phyloP scores from a whole-genome alignment of 1,140 invertebrate genomes.

The Arion vulgaris region DNA sequence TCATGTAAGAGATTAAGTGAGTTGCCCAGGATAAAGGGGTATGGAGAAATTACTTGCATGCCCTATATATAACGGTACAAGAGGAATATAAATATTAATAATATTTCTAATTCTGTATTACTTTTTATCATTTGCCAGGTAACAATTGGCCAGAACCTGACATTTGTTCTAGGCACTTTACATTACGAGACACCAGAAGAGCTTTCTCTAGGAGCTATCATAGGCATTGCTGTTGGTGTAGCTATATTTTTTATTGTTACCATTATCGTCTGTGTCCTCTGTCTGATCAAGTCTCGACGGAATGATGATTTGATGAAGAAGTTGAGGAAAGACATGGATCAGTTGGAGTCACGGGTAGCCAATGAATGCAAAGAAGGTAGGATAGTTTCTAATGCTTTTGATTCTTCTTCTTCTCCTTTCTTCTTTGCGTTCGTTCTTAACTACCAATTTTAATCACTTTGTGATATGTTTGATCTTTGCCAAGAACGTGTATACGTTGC shows the following conservation, averaged over 20 bases:
- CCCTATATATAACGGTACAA: too few species aligned
- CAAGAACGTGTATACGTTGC: too few species aligned
- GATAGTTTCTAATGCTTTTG: conserved; percentile 5
- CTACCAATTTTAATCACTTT: too few species aligned
- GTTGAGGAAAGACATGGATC: conserved; percentile 99
- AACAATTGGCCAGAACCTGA: conserved; percentile 75
- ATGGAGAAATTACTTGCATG: too few species aligned
- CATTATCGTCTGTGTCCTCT: conserved; percentile 90
- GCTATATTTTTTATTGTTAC: conserved; percentile 79
- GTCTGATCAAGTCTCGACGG: conserved; percentile 95
- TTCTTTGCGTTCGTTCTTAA: too few species aligned
- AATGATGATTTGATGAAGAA: conserved; percentile 96
- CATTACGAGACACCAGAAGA: conserved; percentile 87
- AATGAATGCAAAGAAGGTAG: conserved; percentile 96
- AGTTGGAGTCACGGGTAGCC: conserved; percentile 95
- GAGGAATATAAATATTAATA: too few species aligned
- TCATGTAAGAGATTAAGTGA: too few species aligned
- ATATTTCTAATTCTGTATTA: too few species aligned
- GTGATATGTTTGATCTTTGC: too few species aligned
- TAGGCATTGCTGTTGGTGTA: conserved; percentile 81
- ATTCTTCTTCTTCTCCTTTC: too few species aligned
- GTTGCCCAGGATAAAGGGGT: too few species aligned
- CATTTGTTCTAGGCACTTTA: conserved; percentile 90
- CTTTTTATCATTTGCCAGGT: conserved; percentile 14
- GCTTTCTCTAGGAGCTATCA: conserved; percentile 83